Conservation (phyloP, 2,888 invertebrate species). For the Rambutsinella grinnellia region DNA sequence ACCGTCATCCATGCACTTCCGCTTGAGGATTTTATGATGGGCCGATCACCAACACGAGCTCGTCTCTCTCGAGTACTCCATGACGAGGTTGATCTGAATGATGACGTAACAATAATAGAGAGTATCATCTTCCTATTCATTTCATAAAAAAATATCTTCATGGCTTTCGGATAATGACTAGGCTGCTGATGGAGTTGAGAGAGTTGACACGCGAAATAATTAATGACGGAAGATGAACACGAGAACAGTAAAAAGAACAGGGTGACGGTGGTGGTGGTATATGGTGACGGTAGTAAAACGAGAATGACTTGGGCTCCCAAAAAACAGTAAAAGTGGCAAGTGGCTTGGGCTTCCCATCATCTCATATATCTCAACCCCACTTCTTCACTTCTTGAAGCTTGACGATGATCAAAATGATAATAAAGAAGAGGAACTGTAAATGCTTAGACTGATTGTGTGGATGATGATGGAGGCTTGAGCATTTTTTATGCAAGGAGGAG, state of each 20-base stretch:
- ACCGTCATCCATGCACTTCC: neutral
- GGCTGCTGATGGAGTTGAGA: constrained; percentile 7
- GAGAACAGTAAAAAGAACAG: constrained; percentile 6
- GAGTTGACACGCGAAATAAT: constrained; percentile 41
- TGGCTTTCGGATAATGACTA: neutral
- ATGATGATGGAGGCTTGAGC: neutral
- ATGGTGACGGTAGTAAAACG: neutral
- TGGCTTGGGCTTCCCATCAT: neutral
- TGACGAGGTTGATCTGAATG: neutral
- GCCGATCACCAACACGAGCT: neutral
- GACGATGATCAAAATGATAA: constrained; percentile 24
- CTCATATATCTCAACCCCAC: neutral
- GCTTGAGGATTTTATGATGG: neutral
- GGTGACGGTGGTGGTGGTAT: constrained; percentile 9
- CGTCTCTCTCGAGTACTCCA: neutral
- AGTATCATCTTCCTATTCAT: constrained; percentile 15
- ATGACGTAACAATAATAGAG: constrained; percentile 44
- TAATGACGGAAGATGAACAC: constrained; percentile 37
- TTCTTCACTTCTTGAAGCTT: constrained; percentile 14
- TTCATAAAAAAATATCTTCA: constrained; percentile 9
- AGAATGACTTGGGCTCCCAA: neutral
- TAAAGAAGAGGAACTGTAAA: constrained; percentile 24
- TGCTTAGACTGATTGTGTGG: neutral
- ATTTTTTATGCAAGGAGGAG: neutral
- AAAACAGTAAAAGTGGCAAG: neutral